Percentiles rank a stretch among this genome's conserved stretches.
Evolutionary conservation across 2,888 invertebrate genomes (phyloP).

Genomic region (Agonopterix arenella): DNA sequence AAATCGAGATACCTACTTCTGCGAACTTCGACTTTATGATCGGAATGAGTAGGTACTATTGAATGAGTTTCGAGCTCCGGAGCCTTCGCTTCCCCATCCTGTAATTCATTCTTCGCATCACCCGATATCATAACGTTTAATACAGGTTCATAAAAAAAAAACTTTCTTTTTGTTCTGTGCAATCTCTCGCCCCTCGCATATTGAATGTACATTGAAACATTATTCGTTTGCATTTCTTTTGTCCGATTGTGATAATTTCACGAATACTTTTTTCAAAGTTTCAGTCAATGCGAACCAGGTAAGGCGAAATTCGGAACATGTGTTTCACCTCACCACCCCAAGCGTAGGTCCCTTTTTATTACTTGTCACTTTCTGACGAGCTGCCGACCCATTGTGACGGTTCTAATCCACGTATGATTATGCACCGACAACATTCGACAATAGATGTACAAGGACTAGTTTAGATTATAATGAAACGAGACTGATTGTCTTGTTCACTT

Average conservation of each 20-base stretch:
- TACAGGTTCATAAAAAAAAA: neutral
- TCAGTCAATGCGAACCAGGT: constrained; percentile 15
- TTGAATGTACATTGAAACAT: constrained; percentile 3
- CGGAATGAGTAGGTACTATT: constrained; percentile 3
- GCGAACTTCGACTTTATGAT: constrained; percentile 1
- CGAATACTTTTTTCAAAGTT: constrained; percentile 22
- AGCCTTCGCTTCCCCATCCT: too few species aligned
- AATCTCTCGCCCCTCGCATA: neutral
- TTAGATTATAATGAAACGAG: constrained; percentile 52
- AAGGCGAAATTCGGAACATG: constrained; percentile 25
- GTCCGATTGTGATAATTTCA: constrained; percentile 22
- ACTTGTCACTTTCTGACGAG: constrained; percentile 54
- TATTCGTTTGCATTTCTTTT: constrained; percentile 6
- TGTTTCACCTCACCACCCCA: constrained; percentile 28
- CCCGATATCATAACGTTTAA: constrained; percentile 8
- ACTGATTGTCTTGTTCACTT: constrained; percentile 51
- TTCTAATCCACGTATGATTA: constrained; percentile 61
- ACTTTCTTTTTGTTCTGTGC: too few species aligned
- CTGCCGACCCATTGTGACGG: constrained; percentile 47
- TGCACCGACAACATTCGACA: constrained; percentile 46
- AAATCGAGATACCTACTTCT: constrained; percentile 16
- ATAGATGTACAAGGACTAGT: constrained; percentile 56
- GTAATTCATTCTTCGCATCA: neutral
- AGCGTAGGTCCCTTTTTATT: constrained; percentile 37
- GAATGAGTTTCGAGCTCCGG: neutral